Base-by-base conservation (phyloP, 1,140 invertebrate genomes). In the Drosophila arizonae region DNA sequence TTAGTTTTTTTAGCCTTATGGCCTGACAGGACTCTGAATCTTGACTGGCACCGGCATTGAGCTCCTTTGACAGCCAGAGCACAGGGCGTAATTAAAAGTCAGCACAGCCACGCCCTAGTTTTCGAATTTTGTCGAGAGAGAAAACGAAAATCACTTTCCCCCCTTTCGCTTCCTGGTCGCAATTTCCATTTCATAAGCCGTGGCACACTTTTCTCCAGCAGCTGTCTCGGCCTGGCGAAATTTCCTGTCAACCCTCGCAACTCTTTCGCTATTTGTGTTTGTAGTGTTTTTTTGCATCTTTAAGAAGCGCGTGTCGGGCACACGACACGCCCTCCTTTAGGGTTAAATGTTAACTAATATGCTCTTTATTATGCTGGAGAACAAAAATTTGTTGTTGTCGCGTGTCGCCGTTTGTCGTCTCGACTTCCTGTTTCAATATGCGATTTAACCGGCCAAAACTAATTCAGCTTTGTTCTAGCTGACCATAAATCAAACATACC, bases 321-420 rank as follows among this genome's bases (percentile, higher is more conserved):
- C 73, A 76, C 73, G 61, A 26, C 68, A 15, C 13, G 26, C 36
- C 51, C 10, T 28, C 30, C 28, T 17, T 57, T 39, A 11, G 9
- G 30, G 57, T 73, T 69, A 76, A 76, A 66, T 72, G 48, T 58
- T 73, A 73, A 72, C 64, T 76, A 79, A 79, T 79, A 72, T 76
- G 52, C 61, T 48, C 52, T 58, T 56, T 56, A 75, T 74, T 61
- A 74, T 76, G 56, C 15, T 33, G 8, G 33, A 33, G 13, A n/a
- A 60, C 57, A 46, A 39, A 63, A 54, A 71, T 74, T 77, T 70
- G 76, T 74, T 74, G 58, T 10, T 45, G 58, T 33, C 67, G 72
- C 72, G 72, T 75, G 72, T 11, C 68, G 21, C 51, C 51, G 30
- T 67, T 52, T 74, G 41, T 62, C 69, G 60, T 24, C 50, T 30